A percentile compares a stretch with the other conserved stretches of the same genome.
These are phyloP conservation scores for Aphelinus certus DNA, from an alignment of 1,140 invertebrate species.

Conservation along the genomic window DNA sequence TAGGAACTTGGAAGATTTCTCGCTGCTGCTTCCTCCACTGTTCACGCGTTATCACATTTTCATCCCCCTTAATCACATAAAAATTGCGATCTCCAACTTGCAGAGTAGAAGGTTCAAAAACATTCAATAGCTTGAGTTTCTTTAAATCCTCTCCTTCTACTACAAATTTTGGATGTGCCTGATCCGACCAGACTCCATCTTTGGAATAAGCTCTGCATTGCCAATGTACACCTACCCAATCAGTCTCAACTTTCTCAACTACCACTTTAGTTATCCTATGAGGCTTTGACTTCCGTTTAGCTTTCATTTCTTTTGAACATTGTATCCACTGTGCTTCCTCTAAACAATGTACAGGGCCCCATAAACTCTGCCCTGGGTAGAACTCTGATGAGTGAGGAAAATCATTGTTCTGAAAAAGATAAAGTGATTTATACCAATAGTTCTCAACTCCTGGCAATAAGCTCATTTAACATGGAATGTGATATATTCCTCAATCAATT, in stretches of 20 bases:
- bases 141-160: constrained; percentile 81
- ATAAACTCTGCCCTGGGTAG: constrained; percentile 81
- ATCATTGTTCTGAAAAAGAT: constrained; percentile 67
- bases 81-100: constrained; percentile 87
- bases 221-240: constrained; percentile 80
- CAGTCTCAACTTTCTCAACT: constrained; percentile 73
- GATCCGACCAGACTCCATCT: constrained; percentile 67
- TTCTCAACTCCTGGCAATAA: too few relatives aligned
- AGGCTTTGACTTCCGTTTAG: constrained; percentile 71
- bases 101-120: constrained; percentile 88
- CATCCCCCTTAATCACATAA: constrained; percentile 71
- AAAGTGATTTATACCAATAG: too few relatives aligned
- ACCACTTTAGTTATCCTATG: constrained; percentile 67
- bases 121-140: constrained; percentile 81
- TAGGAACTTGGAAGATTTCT: constrained; percentile 62
- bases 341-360: constrained; percentile 75
- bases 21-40: constrained; percentile 68
- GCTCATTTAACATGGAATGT: too few relatives aligned
- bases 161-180: constrained; percentile 75
- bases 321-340: constrained; percentile 82
- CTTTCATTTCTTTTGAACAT: constrained; percentile 79
- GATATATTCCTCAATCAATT: too few relatives aligned
- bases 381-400: constrained; percentile 73
- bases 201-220: constrained; percentile 80
- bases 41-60: constrained; percentile 68